A percentile compares a stretch with the other conserved stretches of the same genome.
These are phyloP conservation scores for Bacillus rossius DNA, from an alignment of 1,140 invertebrate species.

Conservation along the genomic window DNA sequence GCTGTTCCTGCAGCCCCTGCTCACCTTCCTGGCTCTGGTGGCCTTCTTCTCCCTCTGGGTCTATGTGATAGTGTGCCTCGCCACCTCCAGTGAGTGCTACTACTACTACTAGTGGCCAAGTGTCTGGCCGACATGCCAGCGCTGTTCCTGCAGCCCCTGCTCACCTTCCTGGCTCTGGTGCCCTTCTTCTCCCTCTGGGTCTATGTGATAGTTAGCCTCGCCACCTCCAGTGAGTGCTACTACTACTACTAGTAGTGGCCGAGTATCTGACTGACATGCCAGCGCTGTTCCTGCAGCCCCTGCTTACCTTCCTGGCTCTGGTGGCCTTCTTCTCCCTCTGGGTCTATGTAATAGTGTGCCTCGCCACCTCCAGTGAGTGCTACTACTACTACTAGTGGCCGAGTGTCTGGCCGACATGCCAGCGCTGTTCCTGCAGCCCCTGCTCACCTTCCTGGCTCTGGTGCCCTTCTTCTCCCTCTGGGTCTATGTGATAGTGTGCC, in stretches of 20 bases:
- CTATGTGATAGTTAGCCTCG: slow-evolving; percentile 62
- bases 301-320: slow-evolving; percentile 77
- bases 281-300: slow-evolving; percentile 78
- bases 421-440: slow-evolving; percentile 78
- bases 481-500: slow-evolving; percentile 67
- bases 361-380: slow-evolving; percentile 66
- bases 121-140: slow-evolving; percentile 74
- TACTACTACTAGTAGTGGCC: too few species aligned
- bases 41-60: slow-evolving; percentile 84
- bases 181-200: slow-evolving; percentile 84
- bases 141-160: slow-evolving; percentile 80
- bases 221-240: slow-evolving; percentile 66
- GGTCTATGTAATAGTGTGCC: slow-evolving; percentile 67
- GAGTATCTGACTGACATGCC: slow-evolving; percentile 79
- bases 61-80: slow-evolving; percentile 62
- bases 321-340: slow-evolving; percentile 79
- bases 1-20: slow-evolving; percentile 80
- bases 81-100: slow-evolving; percentile 66
- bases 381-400: too few species aligned
- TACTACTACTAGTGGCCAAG: too few species aligned
- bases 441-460: slow-evolving; percentile 77
- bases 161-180: slow-evolving; percentile 75
- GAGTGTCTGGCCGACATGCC: slow-evolving; percentile 79
- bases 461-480: slow-evolving; percentile 79
- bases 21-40: slow-evolving; percentile 75